These are phyloP conservation scores for Steinernema khuongi DNA, from an alignment of 1,140 invertebrate species.

Conservation along the genomic window DNA sequence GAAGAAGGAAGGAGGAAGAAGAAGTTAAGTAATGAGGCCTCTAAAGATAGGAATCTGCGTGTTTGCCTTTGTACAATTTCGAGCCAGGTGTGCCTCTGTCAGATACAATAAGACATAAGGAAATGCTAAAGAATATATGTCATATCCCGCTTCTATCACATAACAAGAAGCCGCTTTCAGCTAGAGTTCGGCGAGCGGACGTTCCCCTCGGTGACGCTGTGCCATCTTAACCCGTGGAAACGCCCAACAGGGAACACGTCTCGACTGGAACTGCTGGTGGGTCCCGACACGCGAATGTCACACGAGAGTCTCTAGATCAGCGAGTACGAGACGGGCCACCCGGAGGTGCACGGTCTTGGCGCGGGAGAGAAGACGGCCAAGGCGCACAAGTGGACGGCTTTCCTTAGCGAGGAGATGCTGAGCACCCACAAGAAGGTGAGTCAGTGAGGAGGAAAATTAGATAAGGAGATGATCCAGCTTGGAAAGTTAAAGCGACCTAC, in stretches of 20 bases:
- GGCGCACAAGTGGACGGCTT: not conserved
- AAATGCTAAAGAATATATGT: no score
- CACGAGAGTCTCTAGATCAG: not conserved
- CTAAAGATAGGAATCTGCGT: no score
- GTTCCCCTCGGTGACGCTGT: slow-evolving; percentile 43
- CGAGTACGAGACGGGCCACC: not conserved
- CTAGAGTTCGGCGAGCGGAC: slow-evolving; percentile 40
- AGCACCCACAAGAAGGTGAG: slow-evolving; percentile 15
- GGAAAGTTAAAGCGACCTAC: no score
- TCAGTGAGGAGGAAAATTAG: no score
- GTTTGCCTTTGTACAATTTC: no score
- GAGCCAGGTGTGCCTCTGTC: no score
- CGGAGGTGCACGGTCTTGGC: not conserved
- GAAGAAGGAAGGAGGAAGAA: no score
- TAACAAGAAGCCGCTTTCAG: slow-evolving; percentile 26
- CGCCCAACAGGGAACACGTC: not conserved
- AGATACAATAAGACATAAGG: no score
- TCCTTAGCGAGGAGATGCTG: slow-evolving; percentile 1
- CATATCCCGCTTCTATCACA: not conserved
- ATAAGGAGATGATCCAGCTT: no score
- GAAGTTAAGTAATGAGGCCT: no score
- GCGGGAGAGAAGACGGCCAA: not conserved
- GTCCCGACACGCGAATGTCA: not conserved
- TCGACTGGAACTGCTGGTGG: not conserved
- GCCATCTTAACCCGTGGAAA: slow-evolving; percentile 47